Percentiles rank a stretch among this genome's conserved stretches.
Evolutionary conservation across 2,797 vertebrate genomes (phyloP).

Genomic region (Trematomus bernacchii): DNA sequence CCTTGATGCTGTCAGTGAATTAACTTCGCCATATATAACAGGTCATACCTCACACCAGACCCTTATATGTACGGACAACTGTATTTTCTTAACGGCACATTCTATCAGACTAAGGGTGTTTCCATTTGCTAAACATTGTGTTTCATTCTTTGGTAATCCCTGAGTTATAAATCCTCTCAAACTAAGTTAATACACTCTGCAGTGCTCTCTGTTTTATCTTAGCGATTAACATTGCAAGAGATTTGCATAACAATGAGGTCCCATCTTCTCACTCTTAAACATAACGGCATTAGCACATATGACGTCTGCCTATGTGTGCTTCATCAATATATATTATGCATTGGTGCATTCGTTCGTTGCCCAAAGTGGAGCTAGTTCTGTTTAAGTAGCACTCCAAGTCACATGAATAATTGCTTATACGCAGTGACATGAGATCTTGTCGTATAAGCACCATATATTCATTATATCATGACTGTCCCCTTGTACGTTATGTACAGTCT

Average conservation of each 20-base stretch:
- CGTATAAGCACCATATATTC: conserved; percentile 23
- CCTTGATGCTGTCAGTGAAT: conserved; percentile 7
- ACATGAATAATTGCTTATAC: conserved; percentile 54
- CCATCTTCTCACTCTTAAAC: conserved; percentile 48
- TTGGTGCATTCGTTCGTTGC: conserved; percentile 34
- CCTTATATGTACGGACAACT: conserved; percentile 4
- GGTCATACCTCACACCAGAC: background rate
- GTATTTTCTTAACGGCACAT: conserved; percentile 8
- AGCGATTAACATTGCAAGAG: conserved; percentile 36
- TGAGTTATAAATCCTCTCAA: conserved; percentile 51
- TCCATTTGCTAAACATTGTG: conserved; percentile 29
- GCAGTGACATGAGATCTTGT: conserved; percentile 25
- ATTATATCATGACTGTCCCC: conserved; percentile 17
- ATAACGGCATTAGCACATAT: conserved; percentile 40
- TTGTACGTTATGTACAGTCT: conserved; percentile 3
- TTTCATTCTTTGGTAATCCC: conserved; percentile 51
- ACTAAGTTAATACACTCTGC: conserved; percentile 45
- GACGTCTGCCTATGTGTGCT: conserved; percentile 31
- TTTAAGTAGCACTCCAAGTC: conserved; percentile 56
- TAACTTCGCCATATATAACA: background rate
- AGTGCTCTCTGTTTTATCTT: conserved; percentile 49
- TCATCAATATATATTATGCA: conserved; percentile 64
- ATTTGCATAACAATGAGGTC: conserved; percentile 70
- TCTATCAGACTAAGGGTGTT: conserved; percentile 23
- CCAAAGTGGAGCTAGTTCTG: conserved; percentile 45